A percentile compares a stretch with the other conserved stretches of the same genome.
Evolutionary conservation across 2,888 invertebrate genomes (phyloP).

Genomic region (Notocelia uddmanniana): DNA sequence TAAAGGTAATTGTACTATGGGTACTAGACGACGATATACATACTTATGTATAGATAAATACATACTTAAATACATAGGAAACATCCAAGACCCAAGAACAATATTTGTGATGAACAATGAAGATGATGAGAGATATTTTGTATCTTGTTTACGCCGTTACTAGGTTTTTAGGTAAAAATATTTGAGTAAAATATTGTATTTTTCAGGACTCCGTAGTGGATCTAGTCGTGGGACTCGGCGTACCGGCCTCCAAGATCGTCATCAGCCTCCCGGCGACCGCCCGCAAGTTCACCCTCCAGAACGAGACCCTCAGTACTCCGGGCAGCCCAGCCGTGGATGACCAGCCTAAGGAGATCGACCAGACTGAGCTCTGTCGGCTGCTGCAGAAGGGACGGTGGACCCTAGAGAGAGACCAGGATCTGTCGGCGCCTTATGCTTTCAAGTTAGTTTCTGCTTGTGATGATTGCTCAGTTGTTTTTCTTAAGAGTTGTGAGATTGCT

Average conservation of each 20-base stretch:
- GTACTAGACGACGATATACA: too few species aligned
- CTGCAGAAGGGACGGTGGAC: constrained; percentile 89
- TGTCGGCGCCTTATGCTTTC: constrained; percentile 92
- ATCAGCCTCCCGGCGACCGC: constrained; percentile 90
- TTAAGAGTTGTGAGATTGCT: neutral
- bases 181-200: neutral
- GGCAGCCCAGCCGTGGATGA: constrained; percentile 87
- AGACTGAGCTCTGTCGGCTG: constrained; percentile 86
- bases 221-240: constrained; percentile 89
- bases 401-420: constrained; percentile 91
- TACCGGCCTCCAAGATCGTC: constrained; percentile 89
- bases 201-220: constrained; percentile 91
- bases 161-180: too few species aligned
- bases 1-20: too few species aligned
- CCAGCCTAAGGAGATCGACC: constrained; percentile 84
- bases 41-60: too few species aligned
- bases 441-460: constrained; percentile 70
- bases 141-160: neutral
- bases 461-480: constrained; percentile 17
- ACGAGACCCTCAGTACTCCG: constrained; percentile 88
- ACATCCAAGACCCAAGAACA: too few species aligned
- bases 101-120: too few species aligned
- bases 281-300: constrained; percentile 88
- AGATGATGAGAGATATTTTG: too few species aligned
- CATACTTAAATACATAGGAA: too few species aligned